Evolutionary conservation across 1,140 invertebrate genomes (phyloP), one percentile per base, ranked within the genome.

Genomic region (Bombus vancouverensis): DNA sequence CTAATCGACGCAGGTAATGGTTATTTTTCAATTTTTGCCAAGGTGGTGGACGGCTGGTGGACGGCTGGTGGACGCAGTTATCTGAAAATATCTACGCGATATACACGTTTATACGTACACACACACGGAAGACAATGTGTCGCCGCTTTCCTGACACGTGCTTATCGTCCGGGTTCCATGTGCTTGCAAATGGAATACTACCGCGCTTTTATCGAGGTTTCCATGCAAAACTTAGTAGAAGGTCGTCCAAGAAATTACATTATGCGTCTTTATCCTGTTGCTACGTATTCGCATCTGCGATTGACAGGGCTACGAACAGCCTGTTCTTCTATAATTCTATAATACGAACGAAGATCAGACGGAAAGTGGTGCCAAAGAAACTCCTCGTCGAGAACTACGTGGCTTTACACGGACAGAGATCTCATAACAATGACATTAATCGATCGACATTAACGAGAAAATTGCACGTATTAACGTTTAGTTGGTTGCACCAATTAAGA

Each of bases 191-290:
- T 15, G 57, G 39, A 22, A 53, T 25, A 10, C 42, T 12, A 39
- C 12, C 65, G 32, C 22, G 32, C 32, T 6, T 18, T 37, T 34
- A 68, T 34, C 32, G 8, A 22, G 1, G 44, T 15, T 37, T 32
- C 62, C 73, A 57, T 73, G 73, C 34, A 57, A 70, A 77, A 83
- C 47, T 3, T 62, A n/a, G 28, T 12, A 44, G 53, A 81, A 62
- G 53, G 53, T 39, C 62, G 72, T 22, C 42, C 44, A 18, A 44
- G 15, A 83, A 83, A 62, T n/a, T 62, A 37, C 37, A 10, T 68
- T 70, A 47, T 0, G 39, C 5, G 32, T 10, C n/a, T 53, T 76
- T 66, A 28, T 37, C 22, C 59, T 32, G 22, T 77, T 34, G 32
- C n/a, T 32, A 65, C 32, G 47, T 53, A 53, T 0, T 37, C 65